A percentile compares a stretch with the other conserved stretches of the same genome.
phyloP scores from a whole-genome alignment of 2,888 invertebrate genomes.

The Crossocerus cetratus region DNA sequence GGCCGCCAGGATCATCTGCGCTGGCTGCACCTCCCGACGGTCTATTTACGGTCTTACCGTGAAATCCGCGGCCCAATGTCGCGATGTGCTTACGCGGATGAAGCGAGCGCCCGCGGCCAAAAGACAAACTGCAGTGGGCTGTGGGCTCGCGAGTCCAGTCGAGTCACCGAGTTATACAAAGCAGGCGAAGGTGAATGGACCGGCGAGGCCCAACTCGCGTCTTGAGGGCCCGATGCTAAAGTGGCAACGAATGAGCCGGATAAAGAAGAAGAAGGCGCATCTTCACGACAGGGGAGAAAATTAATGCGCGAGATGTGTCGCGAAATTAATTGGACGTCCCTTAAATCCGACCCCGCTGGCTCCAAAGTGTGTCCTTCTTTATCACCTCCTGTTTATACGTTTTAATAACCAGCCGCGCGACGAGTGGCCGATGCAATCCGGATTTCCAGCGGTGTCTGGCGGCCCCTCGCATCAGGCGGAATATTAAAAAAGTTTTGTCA shows the following conservation, averaged over 20 bases:
- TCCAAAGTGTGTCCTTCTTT: conserved; percentile 53
- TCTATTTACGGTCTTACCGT: conserved; percentile 48
- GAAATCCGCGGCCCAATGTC: conserved; percentile 27
- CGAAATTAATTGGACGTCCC: conserved; percentile 60
- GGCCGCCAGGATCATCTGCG: conserved; percentile 46
- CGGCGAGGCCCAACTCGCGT: no score
- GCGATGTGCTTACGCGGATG: conserved; percentile 13
- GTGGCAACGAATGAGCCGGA: not conserved
- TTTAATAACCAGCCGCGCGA: conserved; percentile 47
- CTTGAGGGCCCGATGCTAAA: not conserved
- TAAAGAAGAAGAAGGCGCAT: conserved; percentile 45
- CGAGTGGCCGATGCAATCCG: conserved; percentile 16
- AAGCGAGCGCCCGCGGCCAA: not conserved
- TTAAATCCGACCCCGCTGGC: conserved; percentile 57
- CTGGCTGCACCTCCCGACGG: conserved; percentile 26
- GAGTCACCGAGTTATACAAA: no score
- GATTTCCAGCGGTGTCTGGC: conserved; percentile 16
- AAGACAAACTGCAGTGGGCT: not conserved
- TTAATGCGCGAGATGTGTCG: conserved; percentile 50
- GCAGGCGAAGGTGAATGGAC: no score
- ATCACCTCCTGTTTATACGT: conserved; percentile 51
- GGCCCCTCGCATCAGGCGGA: no score
- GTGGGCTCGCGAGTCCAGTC: no score
- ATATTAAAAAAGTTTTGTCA: conserved; percentile 11
- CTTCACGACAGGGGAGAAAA: conserved; percentile 44